Evolutionary conservation across 2,113 vertebrate species (phyloP), one percentile per base, ranked within the genome.

Genomic region (Cepphus grylle): DNA sequence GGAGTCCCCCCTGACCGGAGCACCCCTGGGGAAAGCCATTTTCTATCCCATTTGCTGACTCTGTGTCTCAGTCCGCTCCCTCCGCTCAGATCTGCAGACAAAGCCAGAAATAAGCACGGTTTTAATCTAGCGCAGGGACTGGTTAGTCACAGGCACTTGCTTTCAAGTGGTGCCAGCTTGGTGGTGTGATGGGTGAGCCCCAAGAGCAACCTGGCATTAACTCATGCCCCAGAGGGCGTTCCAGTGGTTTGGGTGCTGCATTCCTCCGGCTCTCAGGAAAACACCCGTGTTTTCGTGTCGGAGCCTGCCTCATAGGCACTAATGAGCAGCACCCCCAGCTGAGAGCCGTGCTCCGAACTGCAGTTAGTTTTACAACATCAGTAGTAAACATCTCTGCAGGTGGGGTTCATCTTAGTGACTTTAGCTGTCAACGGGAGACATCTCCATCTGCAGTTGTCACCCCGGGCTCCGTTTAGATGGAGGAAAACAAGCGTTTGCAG

Each of bases 161-260:
- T 91, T 94, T 78, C 87, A 89, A 89, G 86, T 49, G 50, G 34
- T 94, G 95, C 95, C 96, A 94, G 93, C 36, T 10, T 72, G 83
- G 58, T 26, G 91, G 22, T 76, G 91, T 13, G 62, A 55, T 88
- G 95, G 84, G 72, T 15, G 73, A 86, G 90, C 77, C 86, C 81
- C 8, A 5, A 10, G 63, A 80, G 83, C 69, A 34, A 22, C 52
- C 93, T 86, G 92, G 86, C 63, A 20, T 25, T 56, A 76, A 71
- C 67, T 83, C 43, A 3, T 40, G 86, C 62, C 89, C 86, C 91
- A 20, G 0, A 73, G 83, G 89, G 76, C 7, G 2, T 56, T 67
- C 59, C 78, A 15, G 91, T 3, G 13, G 80, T 59, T 63, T 15
- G 42, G 86, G 92, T 52, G 76, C 83, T 5, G 18, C 72, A 4